Conservation (phyloP, 2,888 invertebrate genomes). For the Mimas tiliae region DNA sequence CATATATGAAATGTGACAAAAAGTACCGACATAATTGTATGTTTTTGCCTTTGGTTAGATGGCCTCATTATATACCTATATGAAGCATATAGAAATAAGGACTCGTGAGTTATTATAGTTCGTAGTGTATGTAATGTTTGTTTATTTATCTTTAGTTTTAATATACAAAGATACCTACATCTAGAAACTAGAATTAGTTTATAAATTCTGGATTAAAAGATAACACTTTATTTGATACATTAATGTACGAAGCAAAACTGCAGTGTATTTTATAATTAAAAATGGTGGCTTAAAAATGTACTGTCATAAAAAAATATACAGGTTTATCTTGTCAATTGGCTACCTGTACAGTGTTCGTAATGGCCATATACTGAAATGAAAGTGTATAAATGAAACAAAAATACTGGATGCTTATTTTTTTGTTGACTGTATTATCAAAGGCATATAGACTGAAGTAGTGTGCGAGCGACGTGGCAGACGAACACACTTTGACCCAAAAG, state of each 20-base stretch:
- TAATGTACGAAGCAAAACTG: neutral
- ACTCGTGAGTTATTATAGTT: neutral
- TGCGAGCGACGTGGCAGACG: no score
- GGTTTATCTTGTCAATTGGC: no score
- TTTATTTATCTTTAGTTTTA: slow-evolving; percentile 21
- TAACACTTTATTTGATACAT: no score
- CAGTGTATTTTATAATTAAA: neutral
- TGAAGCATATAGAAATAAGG: neutral
- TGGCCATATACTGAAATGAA: no score
- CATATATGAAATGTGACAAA: no score
- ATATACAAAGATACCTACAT: slow-evolving; percentile 14
- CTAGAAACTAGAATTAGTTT: neutral
- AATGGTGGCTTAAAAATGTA: neutral
- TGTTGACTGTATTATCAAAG: neutral
- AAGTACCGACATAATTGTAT: no score
- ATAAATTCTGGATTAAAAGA: neutral
- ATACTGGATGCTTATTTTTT: neutral
- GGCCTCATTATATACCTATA: neutral
- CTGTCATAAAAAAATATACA: no score
- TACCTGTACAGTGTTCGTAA: no score
- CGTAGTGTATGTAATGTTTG: slow-evolving; percentile 1
- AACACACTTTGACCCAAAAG: no score
- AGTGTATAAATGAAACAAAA: no score
- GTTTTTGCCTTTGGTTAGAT: no score
- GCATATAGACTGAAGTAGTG: neutral